Evolutionary conservation across 2,888 invertebrate genomes (phyloP), one percentile per base, ranked within the genome.

Genomic region (Aspidiotus rigidus): DNA sequence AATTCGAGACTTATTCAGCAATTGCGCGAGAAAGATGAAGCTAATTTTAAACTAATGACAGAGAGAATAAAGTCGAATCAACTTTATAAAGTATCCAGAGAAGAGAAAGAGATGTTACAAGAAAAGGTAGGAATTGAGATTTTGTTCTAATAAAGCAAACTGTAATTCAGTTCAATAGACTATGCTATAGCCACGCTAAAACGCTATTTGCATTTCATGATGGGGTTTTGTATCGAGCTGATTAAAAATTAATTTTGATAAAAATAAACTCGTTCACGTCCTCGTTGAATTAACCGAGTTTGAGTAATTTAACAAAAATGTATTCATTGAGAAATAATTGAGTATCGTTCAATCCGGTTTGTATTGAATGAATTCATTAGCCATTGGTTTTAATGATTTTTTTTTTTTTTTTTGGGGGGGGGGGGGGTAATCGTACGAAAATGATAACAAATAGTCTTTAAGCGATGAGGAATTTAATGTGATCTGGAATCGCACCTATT

Each of bases 41-140:
- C 97, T 7, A 98, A 99, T 79, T 96, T 99, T 79, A 97, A 98
- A 79, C 84, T 98, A 7, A 97, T 99, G 96, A 93, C 95, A 0
- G 98, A 98, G 79, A 80, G 95, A 69, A 95, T 96, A 72, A 94
- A 95, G 78, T 90, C 94, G 7, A 96, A 96, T 79, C 96, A 97
- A 75, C 84, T 96, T 74, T 93, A 95, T 77, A 97, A 97, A 77
- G 80, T 97, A 75, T 84, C 96, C 42, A 81, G 93, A 7, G 98
- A 98, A 77, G 97, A 98, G 79, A 94, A 96, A 76, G 93, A 95
- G 75, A 85, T 94, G 73, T 78, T 97, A 13, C 91, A 91, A 74
- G 95, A 96, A 77, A 92, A 93, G 81, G 89, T 89, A 74, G 77
- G 71, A 62, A 60, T 16, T 8, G 17, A 49, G 55, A 39, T 40